A percentile compares a stretch with the other conserved stretches of the same genome.
phyloP scores from a whole-genome alignment of 2,113 vertebrate genomes.

The Etia nguti region DNA sequence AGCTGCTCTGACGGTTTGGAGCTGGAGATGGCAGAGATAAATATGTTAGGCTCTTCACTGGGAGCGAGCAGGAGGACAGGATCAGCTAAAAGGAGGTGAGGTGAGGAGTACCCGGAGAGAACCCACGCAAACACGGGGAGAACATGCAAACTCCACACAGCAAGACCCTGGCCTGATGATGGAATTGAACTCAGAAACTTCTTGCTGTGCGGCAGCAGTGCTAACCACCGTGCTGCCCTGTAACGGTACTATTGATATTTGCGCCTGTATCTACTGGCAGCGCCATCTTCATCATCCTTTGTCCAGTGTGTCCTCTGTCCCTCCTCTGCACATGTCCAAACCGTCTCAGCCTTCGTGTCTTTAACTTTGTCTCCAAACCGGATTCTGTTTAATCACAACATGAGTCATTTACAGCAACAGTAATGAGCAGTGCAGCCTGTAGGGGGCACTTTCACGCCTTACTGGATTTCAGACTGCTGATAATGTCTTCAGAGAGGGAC shows the following conservation, averaged over 20 bases:
- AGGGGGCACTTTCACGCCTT: rapidly evolving
- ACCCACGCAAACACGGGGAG: too few relatives aligned
- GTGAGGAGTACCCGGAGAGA: too few relatives aligned
- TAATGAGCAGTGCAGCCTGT: not conserved
- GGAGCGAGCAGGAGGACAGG: not conserved
- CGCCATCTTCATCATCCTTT: not conserved
- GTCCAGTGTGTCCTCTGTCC: not conserved
- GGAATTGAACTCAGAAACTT: too few relatives aligned
- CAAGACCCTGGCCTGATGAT: too few relatives aligned
- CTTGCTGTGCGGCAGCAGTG: too few relatives aligned
- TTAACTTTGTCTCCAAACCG: not conserved
- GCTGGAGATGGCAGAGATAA: not conserved
- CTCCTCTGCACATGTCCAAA: not conserved
- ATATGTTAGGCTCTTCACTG: not conserved
- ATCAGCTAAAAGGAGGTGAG: not conserved
- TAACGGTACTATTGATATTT: not conserved
- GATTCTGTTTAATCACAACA: not conserved
- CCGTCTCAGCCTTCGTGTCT: not conserved
- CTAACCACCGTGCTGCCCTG: too few relatives aligned
- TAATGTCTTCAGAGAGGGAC: not conserved
- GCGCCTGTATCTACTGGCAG: rapidly evolving
- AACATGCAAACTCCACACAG: too few relatives aligned
- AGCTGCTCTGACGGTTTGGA: not conserved
- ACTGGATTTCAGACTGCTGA: not conserved
- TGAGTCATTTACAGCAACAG: not conserved